Percentiles rank a stretch among this genome's conserved stretches.
Evolutionary conservation across 2,888 invertebrate genomes (phyloP).

Genomic region (Pandemis cinnamomeana): DNA sequence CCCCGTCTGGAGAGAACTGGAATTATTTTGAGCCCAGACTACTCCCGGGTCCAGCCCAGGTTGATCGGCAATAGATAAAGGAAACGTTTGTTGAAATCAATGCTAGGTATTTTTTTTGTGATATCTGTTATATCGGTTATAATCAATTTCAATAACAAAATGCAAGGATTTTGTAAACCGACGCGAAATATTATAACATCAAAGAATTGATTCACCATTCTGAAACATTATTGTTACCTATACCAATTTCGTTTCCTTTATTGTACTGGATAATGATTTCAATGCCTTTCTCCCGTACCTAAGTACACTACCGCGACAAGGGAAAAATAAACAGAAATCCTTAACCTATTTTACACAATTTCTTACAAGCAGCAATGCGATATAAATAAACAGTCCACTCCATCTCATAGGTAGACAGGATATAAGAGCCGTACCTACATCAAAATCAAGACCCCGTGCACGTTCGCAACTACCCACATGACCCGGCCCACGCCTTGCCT

Average conservation of each 20-base stretch:
- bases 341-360: conserved; percentile 41
- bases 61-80: conserved; percentile 47
- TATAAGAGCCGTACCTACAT: conserved; percentile 74
- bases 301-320: neutral
- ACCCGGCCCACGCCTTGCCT: conserved; percentile 65
- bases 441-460: conserved; percentile 77
- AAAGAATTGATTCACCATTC: no score
- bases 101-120: neutral
- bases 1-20: conserved; percentile 78
- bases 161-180: neutral
- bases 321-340: conserved; percentile 1
- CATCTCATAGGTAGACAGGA: conserved; percentile 59
- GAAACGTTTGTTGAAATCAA: conserved; percentile 10
- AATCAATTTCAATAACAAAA: no score
- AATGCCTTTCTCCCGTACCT: neutral
- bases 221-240: neutral
- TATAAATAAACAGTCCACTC: conserved; percentile 72
- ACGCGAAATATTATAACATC: no score
- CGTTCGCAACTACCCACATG: conserved; percentile 61
- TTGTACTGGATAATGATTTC: neutral
- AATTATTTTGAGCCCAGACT: conserved; percentile 72
- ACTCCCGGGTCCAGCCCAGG: conserved; percentile 15
- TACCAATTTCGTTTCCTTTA: neutral
- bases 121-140: no score
- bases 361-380: conserved; percentile 43